A percentile compares a stretch with the other conserved stretches of the same genome.
phyloP scores from a whole-genome alignment of 2,113 vertebrate species.

The Mormyrus lacerda region DNA sequence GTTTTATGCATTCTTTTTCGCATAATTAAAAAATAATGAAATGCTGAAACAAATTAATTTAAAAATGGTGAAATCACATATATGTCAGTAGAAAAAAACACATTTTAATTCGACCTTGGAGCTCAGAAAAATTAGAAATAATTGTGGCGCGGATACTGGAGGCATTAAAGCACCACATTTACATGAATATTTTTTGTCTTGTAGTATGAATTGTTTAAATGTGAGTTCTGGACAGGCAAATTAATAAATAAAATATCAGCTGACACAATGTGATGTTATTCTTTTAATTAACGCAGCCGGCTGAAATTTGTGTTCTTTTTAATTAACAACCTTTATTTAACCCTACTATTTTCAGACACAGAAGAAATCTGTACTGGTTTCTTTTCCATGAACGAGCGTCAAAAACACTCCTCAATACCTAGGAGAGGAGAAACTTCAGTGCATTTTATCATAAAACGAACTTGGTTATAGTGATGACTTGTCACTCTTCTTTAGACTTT shows the following conservation, averaged over 20 bases:
- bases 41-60: neutral
- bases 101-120: neutral
- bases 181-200: neutral
- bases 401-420: neutral
- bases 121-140: neutral
- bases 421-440: neutral
- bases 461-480: neutral
- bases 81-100: neutral
- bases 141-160: neutral
- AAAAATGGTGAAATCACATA: neutral
- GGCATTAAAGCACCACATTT: neutral
- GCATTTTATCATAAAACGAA: neutral
- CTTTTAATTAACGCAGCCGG: neutral
- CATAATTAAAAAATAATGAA: neutral
- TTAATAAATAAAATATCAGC: neutral
- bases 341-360: neutral
- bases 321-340: neutral
- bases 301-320: neutral
- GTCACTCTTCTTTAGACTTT: neutral
- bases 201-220: neutral
- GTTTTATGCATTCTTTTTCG: neutral
- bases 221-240: neutral
- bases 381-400: neutral
- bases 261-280: neutral
- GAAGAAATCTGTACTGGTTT: neutral